These are phyloP conservation scores for Stenolophus ochropezus DNA, from an alignment of 2,888 invertebrate species.

Conservation along the genomic window DNA sequence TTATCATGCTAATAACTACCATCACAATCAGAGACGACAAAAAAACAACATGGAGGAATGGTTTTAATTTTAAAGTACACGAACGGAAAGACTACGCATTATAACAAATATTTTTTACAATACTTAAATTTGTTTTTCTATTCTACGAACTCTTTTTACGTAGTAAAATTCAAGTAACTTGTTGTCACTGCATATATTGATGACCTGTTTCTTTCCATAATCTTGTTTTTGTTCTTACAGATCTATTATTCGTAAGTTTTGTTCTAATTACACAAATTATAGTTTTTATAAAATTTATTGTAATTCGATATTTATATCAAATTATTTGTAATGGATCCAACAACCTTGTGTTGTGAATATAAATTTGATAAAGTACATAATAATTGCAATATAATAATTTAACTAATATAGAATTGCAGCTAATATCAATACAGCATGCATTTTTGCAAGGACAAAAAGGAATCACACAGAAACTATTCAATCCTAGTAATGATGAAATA, in stretches of 20 bases:
- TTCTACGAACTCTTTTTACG: too few relatives aligned
- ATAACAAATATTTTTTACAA: too few relatives aligned
- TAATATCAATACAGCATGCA: conserved; percentile 32
- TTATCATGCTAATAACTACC: conserved; percentile 16
- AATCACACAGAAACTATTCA: conserved; percentile 24
- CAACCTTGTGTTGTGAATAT: conserved; percentile 31
- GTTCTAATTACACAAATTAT: too few relatives aligned
- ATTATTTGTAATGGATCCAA: not conserved
- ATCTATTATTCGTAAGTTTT: too few relatives aligned
- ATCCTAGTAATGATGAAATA: conserved; percentile 34
- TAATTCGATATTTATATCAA: not conserved
- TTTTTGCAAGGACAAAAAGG: conserved; percentile 29
- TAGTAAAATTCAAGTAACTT: too few relatives aligned
- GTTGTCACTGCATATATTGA: too few relatives aligned
- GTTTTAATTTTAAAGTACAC: too few relatives aligned
- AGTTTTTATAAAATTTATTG: not conserved
- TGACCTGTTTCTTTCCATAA: too few relatives aligned
- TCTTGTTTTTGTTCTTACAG: too few relatives aligned
- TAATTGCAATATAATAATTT: conserved; percentile 42
- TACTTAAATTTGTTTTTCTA: too few relatives aligned
- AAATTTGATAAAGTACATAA: conserved; percentile 1
- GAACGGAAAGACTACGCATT: too few relatives aligned
- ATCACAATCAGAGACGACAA: not conserved
- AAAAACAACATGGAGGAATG: not conserved
- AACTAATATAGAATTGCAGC: conserved; percentile 15